These are phyloP conservation scores for Atlantisia rogersi DNA, from an alignment of 2,113 vertebrate genomes.

Conservation along the genomic window DNA sequence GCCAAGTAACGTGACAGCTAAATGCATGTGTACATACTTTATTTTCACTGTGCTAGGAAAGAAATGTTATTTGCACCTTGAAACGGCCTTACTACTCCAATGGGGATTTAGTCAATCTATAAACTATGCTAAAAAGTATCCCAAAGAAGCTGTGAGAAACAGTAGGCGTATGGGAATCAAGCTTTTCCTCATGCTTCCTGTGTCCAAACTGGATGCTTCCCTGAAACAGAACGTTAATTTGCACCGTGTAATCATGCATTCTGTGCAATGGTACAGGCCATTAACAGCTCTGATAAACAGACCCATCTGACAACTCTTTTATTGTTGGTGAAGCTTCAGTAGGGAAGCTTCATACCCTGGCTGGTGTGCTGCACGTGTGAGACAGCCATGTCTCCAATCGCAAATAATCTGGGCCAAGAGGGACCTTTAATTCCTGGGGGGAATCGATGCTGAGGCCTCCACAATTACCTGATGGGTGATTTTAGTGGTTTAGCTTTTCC, in stretches of 20 bases:
- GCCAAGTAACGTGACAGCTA: not conserved
- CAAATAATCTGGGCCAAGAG: not conserved
- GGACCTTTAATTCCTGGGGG: not conserved
- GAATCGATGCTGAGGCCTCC: not conserved
- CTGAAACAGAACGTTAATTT: not conserved
- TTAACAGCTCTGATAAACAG: not conserved
- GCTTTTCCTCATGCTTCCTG: not conserved
- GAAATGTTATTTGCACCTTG: constrained; percentile 24
- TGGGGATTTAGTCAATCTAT: constrained; percentile 12
- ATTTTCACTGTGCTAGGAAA: constrained; percentile 25
- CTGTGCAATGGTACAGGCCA: not conserved
- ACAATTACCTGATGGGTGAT: not conserved
- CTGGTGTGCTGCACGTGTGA: not conserved
- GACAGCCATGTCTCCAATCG: not conserved
- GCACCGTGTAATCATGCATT: not conserved
- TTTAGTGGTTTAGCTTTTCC: not conserved
- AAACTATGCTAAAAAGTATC: not conserved
- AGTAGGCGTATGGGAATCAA: not conserved
- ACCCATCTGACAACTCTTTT: not conserved
- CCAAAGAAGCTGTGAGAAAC: not conserved
- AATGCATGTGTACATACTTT: not conserved
- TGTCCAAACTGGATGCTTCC: not conserved
- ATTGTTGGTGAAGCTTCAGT: not conserved
- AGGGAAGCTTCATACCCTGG: not conserved
- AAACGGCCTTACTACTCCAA: not conserved